Conservation (phyloP, 1,140 invertebrate genomes). For the Calliphora vicina region DNA sequence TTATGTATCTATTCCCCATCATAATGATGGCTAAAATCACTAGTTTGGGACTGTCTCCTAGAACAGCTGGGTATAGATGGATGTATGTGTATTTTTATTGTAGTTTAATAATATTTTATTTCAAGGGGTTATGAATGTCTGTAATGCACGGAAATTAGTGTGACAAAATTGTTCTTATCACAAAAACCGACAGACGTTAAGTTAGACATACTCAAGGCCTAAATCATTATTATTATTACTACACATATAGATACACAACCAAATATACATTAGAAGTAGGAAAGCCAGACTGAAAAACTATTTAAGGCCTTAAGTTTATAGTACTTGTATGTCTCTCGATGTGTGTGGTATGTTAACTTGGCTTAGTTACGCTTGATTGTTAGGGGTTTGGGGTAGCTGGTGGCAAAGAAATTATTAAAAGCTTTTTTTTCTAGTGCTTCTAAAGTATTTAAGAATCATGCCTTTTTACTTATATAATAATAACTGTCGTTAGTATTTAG, state of each 20-base stretch:
- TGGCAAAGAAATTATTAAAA: conserved; percentile 19
- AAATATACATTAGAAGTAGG: too few relatives aligned
- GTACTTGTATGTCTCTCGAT: too few relatives aligned
- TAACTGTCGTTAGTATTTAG: neutral
- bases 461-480: neutral
- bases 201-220: neutral
- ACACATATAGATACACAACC: too few relatives aligned
- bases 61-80: neutral
- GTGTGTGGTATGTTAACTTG: neutral
- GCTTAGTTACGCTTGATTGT: conserved; percentile 19
- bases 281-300: too few relatives aligned
- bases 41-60: too few relatives aligned
- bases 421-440: neutral
- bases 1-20: too few relatives aligned
- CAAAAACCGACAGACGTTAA: neutral
- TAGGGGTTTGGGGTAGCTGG: neutral
- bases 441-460: too few relatives aligned
- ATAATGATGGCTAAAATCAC: too few relatives aligned
- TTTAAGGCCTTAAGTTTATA: too few relatives aligned
- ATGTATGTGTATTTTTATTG: conserved; percentile 37
- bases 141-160: conserved; percentile 16
- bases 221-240: conserved; percentile 8
- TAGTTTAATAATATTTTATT: too few relatives aligned
- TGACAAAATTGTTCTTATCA: conserved; percentile 29
- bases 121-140: neutral